Conservation (phyloP, 2,888 invertebrate genomes). For the Melinaea menophilus region DNA sequence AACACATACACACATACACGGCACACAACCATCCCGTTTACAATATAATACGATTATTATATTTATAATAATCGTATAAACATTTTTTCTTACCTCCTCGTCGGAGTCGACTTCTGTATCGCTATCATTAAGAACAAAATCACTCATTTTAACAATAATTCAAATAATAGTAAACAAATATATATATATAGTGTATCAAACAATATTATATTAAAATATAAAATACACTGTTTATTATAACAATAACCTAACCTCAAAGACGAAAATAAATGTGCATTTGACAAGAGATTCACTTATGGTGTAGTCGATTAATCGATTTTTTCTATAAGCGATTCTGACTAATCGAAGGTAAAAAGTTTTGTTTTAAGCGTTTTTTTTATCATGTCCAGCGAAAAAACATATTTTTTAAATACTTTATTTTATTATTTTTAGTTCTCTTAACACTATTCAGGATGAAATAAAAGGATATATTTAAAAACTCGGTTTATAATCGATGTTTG, state of each 20-base stretch:
- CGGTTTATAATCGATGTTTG: too few relatives aligned
- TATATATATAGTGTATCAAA: constrained; percentile 21
- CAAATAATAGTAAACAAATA: neutral
- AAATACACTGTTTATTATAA: neutral
- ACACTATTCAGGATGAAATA: too few relatives aligned
- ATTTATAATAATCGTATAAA: neutral
- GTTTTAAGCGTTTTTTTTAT: too few relatives aligned
- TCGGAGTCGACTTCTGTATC: constrained; percentile 78
- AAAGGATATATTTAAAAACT: too few relatives aligned
- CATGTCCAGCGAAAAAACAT: too few relatives aligned
- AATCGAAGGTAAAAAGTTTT: too few relatives aligned
- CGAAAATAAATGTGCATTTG: constrained; percentile 13
- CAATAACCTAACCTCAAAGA: constrained; percentile 7
- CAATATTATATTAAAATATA: neutral
- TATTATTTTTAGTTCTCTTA: too few relatives aligned
- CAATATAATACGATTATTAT: constrained; percentile 1
- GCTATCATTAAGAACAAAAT: constrained; percentile 67
- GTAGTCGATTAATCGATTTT: too few relatives aligned
- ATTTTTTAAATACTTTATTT: too few relatives aligned
- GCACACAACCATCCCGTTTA: too few relatives aligned
- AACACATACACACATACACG: too few relatives aligned
- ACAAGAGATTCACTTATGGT: neutral
- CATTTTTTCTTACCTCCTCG: constrained; percentile 68
- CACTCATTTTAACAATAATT: constrained; percentile 48
- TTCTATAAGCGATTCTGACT: too few relatives aligned